A percentile compares a stretch with the other conserved stretches of the same genome.
Evolutionary conservation across 2,797 vertebrate genomes (phyloP).

Genomic region (Novumbra hubbsi): DNA sequence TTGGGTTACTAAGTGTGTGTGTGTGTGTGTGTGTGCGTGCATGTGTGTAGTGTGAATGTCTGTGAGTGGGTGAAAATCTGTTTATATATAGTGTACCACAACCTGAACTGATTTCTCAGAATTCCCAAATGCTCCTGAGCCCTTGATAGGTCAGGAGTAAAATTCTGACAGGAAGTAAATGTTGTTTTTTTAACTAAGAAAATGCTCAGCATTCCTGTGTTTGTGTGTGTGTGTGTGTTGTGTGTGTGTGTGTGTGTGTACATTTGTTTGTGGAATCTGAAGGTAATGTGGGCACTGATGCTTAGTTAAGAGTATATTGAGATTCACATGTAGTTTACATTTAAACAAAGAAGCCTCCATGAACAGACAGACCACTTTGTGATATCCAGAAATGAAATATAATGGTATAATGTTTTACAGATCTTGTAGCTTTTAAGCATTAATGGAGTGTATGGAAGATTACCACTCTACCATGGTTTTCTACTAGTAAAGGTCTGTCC

Average conservation of each 20-base stretch:
- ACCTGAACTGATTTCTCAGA: conserved; percentile 12
- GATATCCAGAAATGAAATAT: no score
- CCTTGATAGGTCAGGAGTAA: conserved; percentile 42
- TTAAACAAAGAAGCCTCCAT: no score
- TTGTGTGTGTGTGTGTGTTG: conserved; percentile 39
- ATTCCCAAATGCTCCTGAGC: conserved; percentile 38
- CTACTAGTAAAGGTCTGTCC: background rate
- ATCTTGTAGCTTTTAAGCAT: no score
- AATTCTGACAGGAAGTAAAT: conserved; percentile 30
- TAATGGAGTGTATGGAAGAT: no score
- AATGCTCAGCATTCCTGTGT: background rate
- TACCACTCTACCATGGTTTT: background rate
- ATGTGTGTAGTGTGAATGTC: background rate
- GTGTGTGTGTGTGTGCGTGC: background rate
- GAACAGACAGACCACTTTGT: no score
- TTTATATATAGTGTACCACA: conserved; percentile 4
- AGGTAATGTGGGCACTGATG: no score
- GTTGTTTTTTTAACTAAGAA: background rate
- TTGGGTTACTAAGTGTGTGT: background rate
- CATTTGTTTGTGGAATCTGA: no score
- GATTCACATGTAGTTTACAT: no score
- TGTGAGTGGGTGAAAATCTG: background rate
- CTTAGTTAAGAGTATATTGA: no score
- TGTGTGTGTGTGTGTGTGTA: conserved; percentile 13
- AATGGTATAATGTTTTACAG: no score